A percentile compares a stretch with the other conserved stretches of the same genome.
Conservation (phyloP, 2,113 vertebrate species). For the Ochotona curzoniae region DNA sequence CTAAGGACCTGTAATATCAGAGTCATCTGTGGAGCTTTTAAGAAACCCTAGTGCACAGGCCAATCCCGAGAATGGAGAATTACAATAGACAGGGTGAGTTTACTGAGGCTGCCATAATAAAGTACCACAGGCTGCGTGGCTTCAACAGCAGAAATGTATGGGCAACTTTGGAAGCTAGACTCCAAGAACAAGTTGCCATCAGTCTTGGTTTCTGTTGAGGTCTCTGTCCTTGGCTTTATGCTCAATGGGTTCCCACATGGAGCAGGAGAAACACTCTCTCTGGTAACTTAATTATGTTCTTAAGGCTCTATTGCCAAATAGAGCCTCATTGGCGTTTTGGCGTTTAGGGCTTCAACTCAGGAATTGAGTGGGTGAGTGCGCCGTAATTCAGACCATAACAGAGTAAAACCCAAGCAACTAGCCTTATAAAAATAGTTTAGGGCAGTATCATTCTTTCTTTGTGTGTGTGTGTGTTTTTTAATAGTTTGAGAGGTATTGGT, state of each 20-base stretch:
- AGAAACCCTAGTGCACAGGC: background rate
- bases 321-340: too few species aligned
- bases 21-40: background rate
- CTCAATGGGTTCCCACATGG: background rate
- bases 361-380: background rate
- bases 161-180: background rate
- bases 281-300: background rate
- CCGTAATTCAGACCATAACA: background rate
- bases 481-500: too few species aligned
- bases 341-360: background rate
- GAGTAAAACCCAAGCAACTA: background rate
- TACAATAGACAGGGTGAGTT: background rate
- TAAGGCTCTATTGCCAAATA: background rate
- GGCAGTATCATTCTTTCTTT: too few species aligned
- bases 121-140: background rate
- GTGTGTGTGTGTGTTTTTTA: too few species aligned
- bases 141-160: background rate
- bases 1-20: background rate
- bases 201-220: background rate
- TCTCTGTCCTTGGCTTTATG: background rate
- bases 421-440: background rate
- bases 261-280: too few species aligned
- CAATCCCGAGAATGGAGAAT: background rate
- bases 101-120: background rate
- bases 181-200: background rate